These are phyloP conservation scores for Eucidaris tribuloides DNA, from an alignment of 35 echinoderm and acorn worm species.

Conservation along the genomic window DNA sequence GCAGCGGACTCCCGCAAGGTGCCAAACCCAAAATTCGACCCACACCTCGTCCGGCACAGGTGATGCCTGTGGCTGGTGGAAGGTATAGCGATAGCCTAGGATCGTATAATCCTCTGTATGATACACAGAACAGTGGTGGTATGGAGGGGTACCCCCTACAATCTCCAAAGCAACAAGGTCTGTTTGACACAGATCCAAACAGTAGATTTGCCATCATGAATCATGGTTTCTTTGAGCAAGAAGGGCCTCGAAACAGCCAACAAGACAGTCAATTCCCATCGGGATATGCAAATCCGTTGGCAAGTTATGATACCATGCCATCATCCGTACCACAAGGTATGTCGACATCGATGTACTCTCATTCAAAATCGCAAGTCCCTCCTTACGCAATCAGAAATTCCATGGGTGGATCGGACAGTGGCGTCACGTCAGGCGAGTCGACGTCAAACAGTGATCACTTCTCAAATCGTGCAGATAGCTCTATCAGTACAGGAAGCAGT, in stretches of 20 bases:
- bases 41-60: not conserved
- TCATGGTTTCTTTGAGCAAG: conserved; percentile 42
- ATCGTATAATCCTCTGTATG: conserved; percentile 58
- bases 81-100: conserved; percentile 15
- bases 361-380: not conserved
- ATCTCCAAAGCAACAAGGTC: not conserved
- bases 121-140: conserved; percentile 43
- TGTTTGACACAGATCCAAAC: conserved; percentile 15
- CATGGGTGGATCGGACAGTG: conserved; percentile 39
- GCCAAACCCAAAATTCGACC: conserved; percentile 74
- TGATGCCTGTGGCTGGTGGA: not conserved
- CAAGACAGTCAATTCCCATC: not conserved
- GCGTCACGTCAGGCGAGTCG: conserved; percentile 42
- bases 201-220: conserved; percentile 49
- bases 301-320: conserved; percentile 3
- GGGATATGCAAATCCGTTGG: conserved; percentile 26
- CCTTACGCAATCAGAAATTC: conserved; percentile 1
- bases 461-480: conserved; percentile 29
- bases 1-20: conserved; percentile 41
- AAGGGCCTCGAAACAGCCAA: not conserved
- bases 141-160: not conserved
- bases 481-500: conserved; percentile 42
- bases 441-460: conserved; percentile 29
- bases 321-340: not conserved
- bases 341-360: not conserved